A percentile compares a stretch with the other conserved stretches of the same genome.
These are phyloP conservation scores for Lophotis ruficrista DNA, from an alignment of 2,113 vertebrate genomes.

Conservation along the genomic window DNA sequence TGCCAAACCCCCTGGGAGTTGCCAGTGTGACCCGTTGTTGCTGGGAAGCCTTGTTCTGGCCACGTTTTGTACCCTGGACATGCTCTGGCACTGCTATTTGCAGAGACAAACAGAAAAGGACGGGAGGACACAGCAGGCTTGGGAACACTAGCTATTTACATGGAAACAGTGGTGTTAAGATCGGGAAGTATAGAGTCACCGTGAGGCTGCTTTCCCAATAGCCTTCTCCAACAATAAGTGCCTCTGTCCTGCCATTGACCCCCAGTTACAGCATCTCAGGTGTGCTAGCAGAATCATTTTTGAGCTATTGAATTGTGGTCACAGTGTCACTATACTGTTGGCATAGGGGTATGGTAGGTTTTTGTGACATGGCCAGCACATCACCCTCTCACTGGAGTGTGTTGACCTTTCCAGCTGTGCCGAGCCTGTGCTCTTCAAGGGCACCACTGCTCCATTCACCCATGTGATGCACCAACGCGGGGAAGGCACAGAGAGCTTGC, in stretches of 20 bases:
- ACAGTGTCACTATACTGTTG: not conserved
- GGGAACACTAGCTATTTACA: conserved; percentile 8
- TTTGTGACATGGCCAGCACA: not conserved
- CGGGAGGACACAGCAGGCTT: not conserved
- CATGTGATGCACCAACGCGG: fast-evolving
- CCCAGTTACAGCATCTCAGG: not conserved
- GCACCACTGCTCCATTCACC: not conserved
- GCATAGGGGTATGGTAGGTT: fast-evolving
- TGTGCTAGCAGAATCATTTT: not conserved
- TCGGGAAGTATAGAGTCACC: conserved; percentile 3
- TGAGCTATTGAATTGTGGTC: not conserved
- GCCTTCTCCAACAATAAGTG: not conserved
- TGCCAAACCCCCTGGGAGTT: not conserved
- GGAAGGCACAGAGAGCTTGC: not conserved
- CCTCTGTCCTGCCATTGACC: conserved; percentile 10
- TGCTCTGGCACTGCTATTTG: conserved; percentile 14
- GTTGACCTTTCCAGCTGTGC: not conserved
- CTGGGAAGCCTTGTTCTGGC: conserved; percentile 23
- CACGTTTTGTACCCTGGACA: not conserved
- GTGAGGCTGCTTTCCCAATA: not conserved
- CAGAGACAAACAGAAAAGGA: conserved; percentile 24
- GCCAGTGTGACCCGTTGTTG: conserved; percentile 10
- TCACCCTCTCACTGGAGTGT: fast-evolving
- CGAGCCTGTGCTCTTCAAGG: not conserved
- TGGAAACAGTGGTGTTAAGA: not conserved